Evolutionary conservation across 2,113 vertebrate genomes (phyloP).

Genomic region (Todiramphus saurophagus): DNA sequence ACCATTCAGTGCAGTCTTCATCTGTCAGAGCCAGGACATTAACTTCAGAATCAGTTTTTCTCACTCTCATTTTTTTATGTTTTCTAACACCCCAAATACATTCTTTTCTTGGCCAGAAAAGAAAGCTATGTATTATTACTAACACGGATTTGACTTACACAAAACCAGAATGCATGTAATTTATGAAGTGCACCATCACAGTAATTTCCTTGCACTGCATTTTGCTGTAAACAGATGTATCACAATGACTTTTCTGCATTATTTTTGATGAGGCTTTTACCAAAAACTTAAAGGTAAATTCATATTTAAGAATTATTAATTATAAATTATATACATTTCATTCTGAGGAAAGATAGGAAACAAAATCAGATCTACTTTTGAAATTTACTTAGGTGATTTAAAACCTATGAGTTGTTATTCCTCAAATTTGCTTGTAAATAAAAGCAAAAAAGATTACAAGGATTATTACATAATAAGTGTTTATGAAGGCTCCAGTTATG

Average conservation of each 20-base stretch:
- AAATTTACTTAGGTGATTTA: not conserved
- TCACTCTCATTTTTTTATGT: not conserved
- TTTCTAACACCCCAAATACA: not conserved
- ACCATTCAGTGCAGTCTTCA: not conserved
- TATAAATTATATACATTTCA: constrained; percentile 13
- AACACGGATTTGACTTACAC: not conserved
- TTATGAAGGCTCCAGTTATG: not conserved
- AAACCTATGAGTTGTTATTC: not conserved
- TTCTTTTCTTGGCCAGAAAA: not conserved
- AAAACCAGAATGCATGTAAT: not conserved
- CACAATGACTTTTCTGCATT: not conserved
- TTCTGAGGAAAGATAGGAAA: constrained; percentile 25
- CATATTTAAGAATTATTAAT: constrained; percentile 48
- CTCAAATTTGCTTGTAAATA: not conserved
- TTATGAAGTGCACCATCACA: not conserved
- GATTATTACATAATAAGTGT: not conserved
- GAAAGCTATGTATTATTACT: not conserved
- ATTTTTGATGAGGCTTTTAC: not conserved
- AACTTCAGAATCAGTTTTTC: not conserved
- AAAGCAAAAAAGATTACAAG: not conserved
- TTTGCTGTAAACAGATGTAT: not conserved
- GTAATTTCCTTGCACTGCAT: not conserved
- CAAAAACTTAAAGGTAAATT: not conserved
- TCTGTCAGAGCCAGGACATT: not conserved
- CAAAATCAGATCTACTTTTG: not conserved